Evolutionary conservation across 2,113 vertebrate genomes (phyloP).

Genomic region (Apodemus sylvaticus): DNA sequence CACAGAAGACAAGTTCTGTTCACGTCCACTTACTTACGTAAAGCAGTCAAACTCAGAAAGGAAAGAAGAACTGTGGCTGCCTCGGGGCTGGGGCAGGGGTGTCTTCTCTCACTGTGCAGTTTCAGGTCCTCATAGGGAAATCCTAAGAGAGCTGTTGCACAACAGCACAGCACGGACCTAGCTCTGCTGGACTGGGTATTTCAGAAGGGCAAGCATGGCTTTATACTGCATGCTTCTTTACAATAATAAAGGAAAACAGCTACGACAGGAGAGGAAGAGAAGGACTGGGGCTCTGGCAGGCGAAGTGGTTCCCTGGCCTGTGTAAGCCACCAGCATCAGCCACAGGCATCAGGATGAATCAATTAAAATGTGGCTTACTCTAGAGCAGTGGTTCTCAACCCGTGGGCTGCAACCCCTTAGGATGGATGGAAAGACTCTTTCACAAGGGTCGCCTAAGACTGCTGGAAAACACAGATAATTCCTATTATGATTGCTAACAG

Average conservation of each 20-base stretch:
- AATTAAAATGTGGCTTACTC: not conserved
- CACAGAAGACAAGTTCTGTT: not conserved
- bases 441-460: not conserved
- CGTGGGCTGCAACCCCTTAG: not conserved
- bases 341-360: not conserved
- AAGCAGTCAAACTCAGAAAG: not conserved
- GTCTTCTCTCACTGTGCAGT: not conserved
- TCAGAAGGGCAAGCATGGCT: not conserved
- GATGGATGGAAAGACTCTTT: no score
- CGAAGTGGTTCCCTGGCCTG: not conserved
- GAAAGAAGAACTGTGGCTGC: not conserved
- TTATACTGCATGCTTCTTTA: not conserved
- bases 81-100: no score
- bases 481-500: not conserved
- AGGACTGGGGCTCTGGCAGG: not conserved
- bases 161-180: not conserved
- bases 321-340: not conserved
- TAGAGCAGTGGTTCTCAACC: not conserved
- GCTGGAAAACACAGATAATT: not conserved
- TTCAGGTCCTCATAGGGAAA: not conserved
- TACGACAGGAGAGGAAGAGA: not conserved
- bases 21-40: not conserved
- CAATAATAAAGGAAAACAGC: not conserved
- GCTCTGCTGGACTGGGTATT: not conserved
- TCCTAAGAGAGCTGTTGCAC: not conserved